phyloP scores from a whole-genome alignment of 2,113 vertebrate species.

The Casuarius casuarius region DNA sequence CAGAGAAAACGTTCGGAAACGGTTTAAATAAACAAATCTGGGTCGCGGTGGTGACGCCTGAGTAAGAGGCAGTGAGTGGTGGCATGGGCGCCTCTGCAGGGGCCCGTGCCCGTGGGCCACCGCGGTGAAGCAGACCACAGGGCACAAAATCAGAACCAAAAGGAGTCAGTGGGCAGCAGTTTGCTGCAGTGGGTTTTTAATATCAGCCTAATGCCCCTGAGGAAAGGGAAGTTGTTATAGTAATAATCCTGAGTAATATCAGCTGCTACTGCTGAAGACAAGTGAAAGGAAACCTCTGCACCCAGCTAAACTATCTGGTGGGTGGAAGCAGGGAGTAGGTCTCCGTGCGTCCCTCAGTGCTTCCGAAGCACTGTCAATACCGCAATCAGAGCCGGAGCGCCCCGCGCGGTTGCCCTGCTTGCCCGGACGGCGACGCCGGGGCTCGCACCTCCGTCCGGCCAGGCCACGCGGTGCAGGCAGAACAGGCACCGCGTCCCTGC shows the following conservation, averaged over 20 bases:
- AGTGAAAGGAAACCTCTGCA: background rate
- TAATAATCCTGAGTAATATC: background rate
- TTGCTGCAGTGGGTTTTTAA: background rate
- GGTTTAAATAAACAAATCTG: no score
- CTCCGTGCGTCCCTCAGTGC: background rate
- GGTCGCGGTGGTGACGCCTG: no score
- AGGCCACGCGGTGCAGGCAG: no score
- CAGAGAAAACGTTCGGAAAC: no score
- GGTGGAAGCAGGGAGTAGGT: background rate
- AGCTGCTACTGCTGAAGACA: background rate
- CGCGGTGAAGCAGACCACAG: fast-evolving
- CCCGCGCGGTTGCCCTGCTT: background rate
- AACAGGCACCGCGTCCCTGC: no score
- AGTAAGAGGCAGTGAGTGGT: no score
- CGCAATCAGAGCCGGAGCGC: background rate
- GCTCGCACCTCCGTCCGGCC: background rate
- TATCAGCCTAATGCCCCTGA: background rate
- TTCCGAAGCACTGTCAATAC: background rate
- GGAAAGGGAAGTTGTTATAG: background rate
- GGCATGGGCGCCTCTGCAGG: fast-evolving
- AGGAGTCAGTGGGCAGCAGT: background rate
- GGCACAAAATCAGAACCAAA: background rate
- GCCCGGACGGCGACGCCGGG: background rate
- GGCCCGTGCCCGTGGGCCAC: background rate
- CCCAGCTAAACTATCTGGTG: background rate